Percentiles rank a stretch among this genome's conserved stretches.
These are phyloP conservation scores for Hormaphis cornu DNA, from an alignment of 1,140 invertebrate species.

Conservation along the genomic window DNA sequence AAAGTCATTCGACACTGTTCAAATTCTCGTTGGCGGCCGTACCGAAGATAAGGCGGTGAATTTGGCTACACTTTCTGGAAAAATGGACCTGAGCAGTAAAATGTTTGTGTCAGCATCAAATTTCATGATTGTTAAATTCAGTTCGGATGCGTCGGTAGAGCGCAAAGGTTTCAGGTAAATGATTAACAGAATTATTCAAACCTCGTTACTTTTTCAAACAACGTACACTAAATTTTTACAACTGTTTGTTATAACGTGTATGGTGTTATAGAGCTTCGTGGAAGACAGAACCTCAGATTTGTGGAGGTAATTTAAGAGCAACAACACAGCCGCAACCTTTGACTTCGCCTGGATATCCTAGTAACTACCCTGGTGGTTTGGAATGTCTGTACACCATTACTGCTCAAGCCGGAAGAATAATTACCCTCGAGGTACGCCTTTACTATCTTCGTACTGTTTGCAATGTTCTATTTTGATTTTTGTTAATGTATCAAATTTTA, in stretches of 20 bases:
- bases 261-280: constrained; percentile 61
- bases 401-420: constrained; percentile 75
- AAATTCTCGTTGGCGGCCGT: constrained; percentile 85
- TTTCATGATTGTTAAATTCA: constrained; percentile 96
- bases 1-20: constrained; percentile 89
- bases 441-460: neutral
- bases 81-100: constrained; percentile 68
- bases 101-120: constrained; percentile 89
- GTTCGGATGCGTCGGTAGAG: constrained; percentile 85
- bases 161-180: constrained; percentile 73
- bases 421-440: constrained; percentile 63
- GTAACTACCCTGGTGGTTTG: constrained; percentile 82
- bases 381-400: constrained; percentile 89
- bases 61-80: constrained; percentile 81
- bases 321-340: constrained; percentile 72
- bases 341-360: constrained; percentile 82
- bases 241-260: neutral
- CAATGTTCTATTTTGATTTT: neutral
- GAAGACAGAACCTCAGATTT: constrained; percentile 85
- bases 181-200: neutral
- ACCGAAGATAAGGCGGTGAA: constrained; percentile 89
- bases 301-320: constrained; percentile 72
- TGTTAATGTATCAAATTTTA: constrained; percentile 37
- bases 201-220: neutral
- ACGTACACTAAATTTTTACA: neutral